Evolutionary conservation across 2,113 vertebrate species (phyloP), one percentile per base, ranked within the genome.

Genomic region (Nesogale talazaci): DNA sequence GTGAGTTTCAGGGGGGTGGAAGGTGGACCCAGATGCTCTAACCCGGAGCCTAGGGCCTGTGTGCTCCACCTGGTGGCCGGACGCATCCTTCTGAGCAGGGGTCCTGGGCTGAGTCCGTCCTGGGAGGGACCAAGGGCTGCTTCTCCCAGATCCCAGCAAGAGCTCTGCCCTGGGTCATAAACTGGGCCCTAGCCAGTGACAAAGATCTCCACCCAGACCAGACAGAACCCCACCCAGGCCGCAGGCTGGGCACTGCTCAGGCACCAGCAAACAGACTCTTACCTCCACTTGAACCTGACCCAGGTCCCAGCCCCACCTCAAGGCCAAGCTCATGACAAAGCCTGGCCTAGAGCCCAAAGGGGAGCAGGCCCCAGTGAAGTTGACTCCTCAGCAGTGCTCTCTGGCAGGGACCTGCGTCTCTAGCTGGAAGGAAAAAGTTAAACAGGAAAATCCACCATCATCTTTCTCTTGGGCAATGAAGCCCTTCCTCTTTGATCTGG

Each of bases 381-480:
- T 75, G 83, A 17, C 74, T 85, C 74, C 46, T 56, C 31, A 69
- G 12, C 38, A 3, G 12, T 76, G 19, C 11, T 11, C 84, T 38
- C 61, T 4, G 31, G 16, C 19, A 34, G 63, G 70, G 72, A 27
- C 78, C 67, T 38, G 27, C 70, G 72, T 23, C 85, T 77, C 42
- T 36, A 69, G 36, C 70, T 42, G 38, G 52, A 89, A 90, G 77
- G 40, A 57, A 91, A 83, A 77, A 9, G 2, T 34, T 12, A 88
- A 36, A 92, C 56, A 75, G 56, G 20, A 86, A 92, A 67, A 61
- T 22, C 57, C 19, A 10, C 46, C 46, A 6, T 12, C 46, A 52
- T 19, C 25, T 89, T 78, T 70, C 16, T 86, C 75, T 93, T 90
- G 74, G 67, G 78, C 90, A 90, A 82, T 36, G 78, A 86, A 75